Evolutionary conservation across 2,888 invertebrate species (phyloP).

Genomic region (Epiblema foenella): DNA sequence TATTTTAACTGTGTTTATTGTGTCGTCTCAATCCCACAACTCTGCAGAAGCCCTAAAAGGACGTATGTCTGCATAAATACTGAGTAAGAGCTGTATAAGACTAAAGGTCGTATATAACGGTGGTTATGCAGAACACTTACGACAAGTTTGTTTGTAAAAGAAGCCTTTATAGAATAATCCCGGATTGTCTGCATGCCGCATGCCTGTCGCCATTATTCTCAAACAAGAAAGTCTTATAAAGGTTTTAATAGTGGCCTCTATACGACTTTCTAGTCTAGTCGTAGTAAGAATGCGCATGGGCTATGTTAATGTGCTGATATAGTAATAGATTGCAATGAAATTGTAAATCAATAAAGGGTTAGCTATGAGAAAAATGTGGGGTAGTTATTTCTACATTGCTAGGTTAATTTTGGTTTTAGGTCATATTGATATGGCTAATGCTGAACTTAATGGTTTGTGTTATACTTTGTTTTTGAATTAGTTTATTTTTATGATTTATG

Average conservation of each 20-base stretch:
- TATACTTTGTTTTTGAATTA: too few relatives aligned
- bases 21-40: conserved; percentile 56
- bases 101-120: conserved; percentile 3
- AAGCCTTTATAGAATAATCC: conserved; percentile 36
- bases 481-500: too few relatives aligned
- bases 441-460: neutral
- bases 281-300: neutral
- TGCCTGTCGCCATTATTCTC: conserved; percentile 46
- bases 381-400: neutral
- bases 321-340: conserved; percentile 33
- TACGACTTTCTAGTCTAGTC: conserved; percentile 2
- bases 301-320: conserved; percentile 33
- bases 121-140: neutral
- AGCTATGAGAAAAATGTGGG: conserved; percentile 12
- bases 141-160: neutral
- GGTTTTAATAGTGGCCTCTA: neutral
- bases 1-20: conserved; percentile 75
- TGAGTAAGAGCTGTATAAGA: neutral
- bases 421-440: neutral
- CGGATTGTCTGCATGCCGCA: conserved; percentile 58
- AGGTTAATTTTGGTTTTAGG: too few relatives aligned
- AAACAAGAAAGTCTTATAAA: neutral
- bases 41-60: conserved; percentile 9
- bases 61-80: conserved; percentile 7
- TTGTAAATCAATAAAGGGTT: conserved; percentile 36